phyloP scores from a whole-genome alignment of 2,888 invertebrate genomes.

The Hybos culiciformis region DNA sequence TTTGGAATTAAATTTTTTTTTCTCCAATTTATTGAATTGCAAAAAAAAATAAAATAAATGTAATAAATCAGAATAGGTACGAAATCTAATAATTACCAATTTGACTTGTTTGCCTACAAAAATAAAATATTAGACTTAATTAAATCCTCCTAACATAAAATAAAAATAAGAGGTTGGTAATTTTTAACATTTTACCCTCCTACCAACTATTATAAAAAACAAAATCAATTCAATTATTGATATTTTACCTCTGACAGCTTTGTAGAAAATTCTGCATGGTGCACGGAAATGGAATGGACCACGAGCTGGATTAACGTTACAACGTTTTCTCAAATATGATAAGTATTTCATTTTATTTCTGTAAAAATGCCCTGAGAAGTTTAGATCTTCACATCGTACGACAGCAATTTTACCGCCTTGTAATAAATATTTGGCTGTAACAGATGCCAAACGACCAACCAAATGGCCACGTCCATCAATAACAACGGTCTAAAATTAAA shows the following conservation, averaged over 20 bases:
- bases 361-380: conserved; percentile 96
- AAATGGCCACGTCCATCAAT: conserved; percentile 99
- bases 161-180: too few species aligned
- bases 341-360: conserved; percentile 93
- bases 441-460: conserved; percentile 88
- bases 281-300: conserved; percentile 99
- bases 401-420: conserved; percentile 93
- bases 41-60: too few species aligned
- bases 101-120: too few species aligned
- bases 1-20: too few species aligned
- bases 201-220: too few species aligned
- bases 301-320: conserved; percentile 96
- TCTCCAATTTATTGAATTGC: too few species aligned
- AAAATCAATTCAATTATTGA: conserved; percentile 1
- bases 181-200: too few species aligned
- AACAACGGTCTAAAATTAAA: conserved; percentile 72
- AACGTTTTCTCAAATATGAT: conserved; percentile 91
- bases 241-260: conserved; percentile 81
- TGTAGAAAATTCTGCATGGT: conserved; percentile 93
- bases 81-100: too few species aligned
- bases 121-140: too few species aligned
- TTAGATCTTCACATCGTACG: conserved; percentile 89
- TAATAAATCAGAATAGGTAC: too few species aligned
- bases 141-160: too few species aligned
- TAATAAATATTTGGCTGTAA: conserved; percentile 88